Percentiles rank a stretch among this genome's conserved stretches.
These are phyloP conservation scores for Onychomys leucogaster DNA, from an alignment of 2,797 vertebrate species.

Conservation along the genomic window DNA sequence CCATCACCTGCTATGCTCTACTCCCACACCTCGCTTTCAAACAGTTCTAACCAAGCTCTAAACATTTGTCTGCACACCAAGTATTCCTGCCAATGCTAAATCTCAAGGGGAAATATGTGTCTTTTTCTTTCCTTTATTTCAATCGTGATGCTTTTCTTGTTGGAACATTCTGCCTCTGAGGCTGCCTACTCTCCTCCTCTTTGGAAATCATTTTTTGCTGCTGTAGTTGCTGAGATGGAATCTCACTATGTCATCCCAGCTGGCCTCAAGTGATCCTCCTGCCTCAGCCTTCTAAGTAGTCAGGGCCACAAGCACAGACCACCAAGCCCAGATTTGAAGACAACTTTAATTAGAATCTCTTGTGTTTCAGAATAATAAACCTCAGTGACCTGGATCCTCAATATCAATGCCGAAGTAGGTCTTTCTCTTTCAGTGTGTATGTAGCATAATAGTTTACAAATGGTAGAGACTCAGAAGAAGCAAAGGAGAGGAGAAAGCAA, in stretches of 20 bases:
- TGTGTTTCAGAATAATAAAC: not conserved
- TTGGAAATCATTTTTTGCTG: not conserved
- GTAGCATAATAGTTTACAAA: not conserved
- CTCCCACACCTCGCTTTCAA: not conserved
- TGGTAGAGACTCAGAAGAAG: not conserved
- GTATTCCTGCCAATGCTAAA: constrained; percentile 2
- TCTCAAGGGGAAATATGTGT: not conserved
- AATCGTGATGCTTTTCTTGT: not conserved
- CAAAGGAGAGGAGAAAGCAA: not conserved
- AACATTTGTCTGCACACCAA: not conserved
- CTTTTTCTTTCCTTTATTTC: constrained; percentile 9
- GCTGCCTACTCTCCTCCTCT: not conserved
- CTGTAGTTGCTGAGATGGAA: not conserved
- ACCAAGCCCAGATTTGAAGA: not conserved
- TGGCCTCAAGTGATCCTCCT: not conserved
- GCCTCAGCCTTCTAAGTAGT: not conserved
- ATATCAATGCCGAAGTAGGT: not conserved
- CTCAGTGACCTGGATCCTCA: not conserved
- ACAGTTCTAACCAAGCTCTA: not conserved
- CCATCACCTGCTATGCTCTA: constrained; percentile 27
- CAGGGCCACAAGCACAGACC: not conserved
- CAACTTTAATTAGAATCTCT: not conserved
- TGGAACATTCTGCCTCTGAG: constrained; percentile 6
- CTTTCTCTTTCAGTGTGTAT: not conserved
- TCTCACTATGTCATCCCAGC: not conserved